Conservation (phyloP, 2,113 vertebrate species). For the Ictidomys tridecemlineatus region DNA sequence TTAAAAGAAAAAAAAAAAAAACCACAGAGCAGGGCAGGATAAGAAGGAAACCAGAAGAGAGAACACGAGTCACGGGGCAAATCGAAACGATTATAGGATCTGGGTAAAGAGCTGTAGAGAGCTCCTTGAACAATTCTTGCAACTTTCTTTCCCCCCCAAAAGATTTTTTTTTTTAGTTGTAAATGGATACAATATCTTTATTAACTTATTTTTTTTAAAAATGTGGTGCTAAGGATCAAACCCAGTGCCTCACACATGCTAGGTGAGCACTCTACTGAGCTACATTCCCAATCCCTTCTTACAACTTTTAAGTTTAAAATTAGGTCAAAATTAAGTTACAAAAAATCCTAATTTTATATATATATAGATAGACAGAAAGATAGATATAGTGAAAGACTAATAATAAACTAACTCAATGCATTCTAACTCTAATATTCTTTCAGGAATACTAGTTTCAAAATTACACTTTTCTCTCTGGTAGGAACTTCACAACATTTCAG, state of each 20-base stretch:
- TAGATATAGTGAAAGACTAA: neutral
- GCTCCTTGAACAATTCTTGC: neutral
- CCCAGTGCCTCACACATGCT: no score
- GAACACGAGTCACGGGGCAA: neutral
- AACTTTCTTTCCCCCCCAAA: neutral
- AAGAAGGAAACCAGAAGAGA: neutral
- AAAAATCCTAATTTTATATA: neutral
- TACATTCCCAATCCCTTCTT: no score
- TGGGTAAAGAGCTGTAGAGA: neutral
- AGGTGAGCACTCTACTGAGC: no score
- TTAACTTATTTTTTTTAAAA: no score
- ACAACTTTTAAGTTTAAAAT: slow-evolving; percentile 6
- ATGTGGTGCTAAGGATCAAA: no score
- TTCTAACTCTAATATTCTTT: slow-evolving; percentile 11
- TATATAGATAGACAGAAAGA: no score
- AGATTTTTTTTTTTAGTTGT: no score
- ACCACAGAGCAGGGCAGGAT: neutral
- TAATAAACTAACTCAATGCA: neutral
- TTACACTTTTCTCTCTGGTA: neutral
- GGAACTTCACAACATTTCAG: neutral
- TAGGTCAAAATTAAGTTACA: neutral
- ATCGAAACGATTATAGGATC: neutral
- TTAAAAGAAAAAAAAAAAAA: neutral
- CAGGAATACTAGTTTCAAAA: slow-evolving; percentile 38
- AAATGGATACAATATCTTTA: no score